Base-by-base conservation (phyloP, 2,113 vertebrate genomes). In the Lamprologus sp. region DNA sequence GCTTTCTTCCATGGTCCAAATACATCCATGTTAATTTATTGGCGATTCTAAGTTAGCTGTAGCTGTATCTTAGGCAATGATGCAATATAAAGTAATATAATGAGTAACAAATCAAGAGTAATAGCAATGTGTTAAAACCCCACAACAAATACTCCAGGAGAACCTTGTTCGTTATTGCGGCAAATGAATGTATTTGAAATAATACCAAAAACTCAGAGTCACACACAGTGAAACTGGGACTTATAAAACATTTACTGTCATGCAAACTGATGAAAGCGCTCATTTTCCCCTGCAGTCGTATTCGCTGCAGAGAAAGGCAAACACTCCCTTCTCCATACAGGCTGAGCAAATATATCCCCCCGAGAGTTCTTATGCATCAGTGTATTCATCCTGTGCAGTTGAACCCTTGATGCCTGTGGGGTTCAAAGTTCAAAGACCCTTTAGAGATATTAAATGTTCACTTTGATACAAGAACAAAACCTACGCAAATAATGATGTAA, bases 401-500 rank as follows among this genome's bases (percentile, higher is more conserved):
- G 21, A 83, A 80, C 49, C 82, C 83, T 53, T 54, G 21, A 58
- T 70, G 88, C 85, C 91, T 77, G 28, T 1, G 23, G 45, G 82
- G 54, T 73, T 88, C 49, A 31, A 87, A 84, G 91, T 94, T 94
- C 84, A 81, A 86, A 90, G 26, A 23, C 80, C 80, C 42, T 7
- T 5, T 55, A 85, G 87, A 84, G 5, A 3, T 33, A 82, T 93
- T 79, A 91, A 93, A 93, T 93, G 92, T 94, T 92, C 79, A 92
- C 51, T 19, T 10, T 65, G 73, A 85, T 79, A 87, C 45, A 56
- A 82, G 15, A 90, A 82, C 65, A 13, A 84, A 84, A 88, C 87
- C 33, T n/a, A 49, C 53, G 33, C 70, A 81, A 87, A 92, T 94
- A 84, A 94, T 93, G 85, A 94, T 94, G 89, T 21, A 94, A 87